phyloP scores from a whole-genome alignment of 2,888 invertebrate species.

The Invenusta paracnida region DNA sequence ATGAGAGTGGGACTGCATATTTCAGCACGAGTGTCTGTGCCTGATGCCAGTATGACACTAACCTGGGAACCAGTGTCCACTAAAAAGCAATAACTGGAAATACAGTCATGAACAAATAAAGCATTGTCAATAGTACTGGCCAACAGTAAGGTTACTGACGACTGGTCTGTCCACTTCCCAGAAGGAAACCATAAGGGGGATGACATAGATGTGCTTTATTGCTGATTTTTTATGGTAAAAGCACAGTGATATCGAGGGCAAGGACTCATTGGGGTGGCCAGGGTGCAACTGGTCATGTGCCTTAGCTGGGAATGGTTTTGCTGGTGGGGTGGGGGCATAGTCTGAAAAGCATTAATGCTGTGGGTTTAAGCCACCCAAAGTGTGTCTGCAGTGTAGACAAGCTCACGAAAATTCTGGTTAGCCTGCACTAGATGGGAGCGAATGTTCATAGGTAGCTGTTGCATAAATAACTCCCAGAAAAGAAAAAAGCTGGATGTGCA shows the following conservation, averaged over 20 bases:
- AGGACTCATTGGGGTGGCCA: not conserved
- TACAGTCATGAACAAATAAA: not conserved
- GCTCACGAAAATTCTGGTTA: not conserved
- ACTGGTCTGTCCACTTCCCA: constrained; percentile 31
- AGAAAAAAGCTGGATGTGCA: not conserved
- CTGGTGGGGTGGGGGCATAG: not conserved
- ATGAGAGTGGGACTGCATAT: not conserved
- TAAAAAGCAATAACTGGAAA: constrained; percentile 45
- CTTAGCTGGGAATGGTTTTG: not conserved
- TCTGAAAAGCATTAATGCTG: not conserved
- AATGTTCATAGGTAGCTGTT: not conserved
- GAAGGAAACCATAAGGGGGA: constrained; percentile 14
- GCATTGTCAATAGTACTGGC: constrained; percentile 42
- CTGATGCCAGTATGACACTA: constrained; percentile 41
- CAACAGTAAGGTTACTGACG: constrained; percentile 6
- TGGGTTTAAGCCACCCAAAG: not conserved
- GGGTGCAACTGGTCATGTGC: not conserved
- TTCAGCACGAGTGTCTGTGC: not conserved
- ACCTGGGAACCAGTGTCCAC: constrained; percentile 16
- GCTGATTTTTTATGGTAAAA: constrained; percentile 44
- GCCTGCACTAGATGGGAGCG: not conserved
- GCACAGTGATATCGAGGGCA: not conserved
- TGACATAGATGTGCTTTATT: constrained; percentile 40
- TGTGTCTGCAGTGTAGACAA: not conserved
- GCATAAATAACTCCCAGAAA: not conserved